These are phyloP conservation scores for Synchiropus splendidus DNA, from an alignment of 2,113 vertebrate species.

Conservation along the genomic window DNA sequence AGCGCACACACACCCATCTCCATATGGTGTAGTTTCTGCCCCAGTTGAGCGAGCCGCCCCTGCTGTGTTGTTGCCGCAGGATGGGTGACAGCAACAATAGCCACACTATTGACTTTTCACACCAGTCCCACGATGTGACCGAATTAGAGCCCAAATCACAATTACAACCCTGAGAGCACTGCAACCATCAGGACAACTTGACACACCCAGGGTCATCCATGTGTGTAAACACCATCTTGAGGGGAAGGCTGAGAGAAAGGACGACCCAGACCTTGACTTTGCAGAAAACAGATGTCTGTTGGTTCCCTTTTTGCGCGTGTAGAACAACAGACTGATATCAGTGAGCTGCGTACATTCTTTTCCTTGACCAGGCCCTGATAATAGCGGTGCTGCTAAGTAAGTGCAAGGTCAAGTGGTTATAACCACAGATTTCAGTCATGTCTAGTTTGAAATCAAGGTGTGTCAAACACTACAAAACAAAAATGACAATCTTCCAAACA, in stretches of 20 bases:
- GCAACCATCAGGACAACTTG: constrained; percentile 9
- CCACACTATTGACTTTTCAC: constrained; percentile 46
- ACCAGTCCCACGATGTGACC: constrained; percentile 32
- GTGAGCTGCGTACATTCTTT: too few relatives aligned
- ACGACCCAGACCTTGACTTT: neutral
- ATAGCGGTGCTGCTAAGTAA: too few relatives aligned
- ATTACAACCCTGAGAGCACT: constrained; percentile 14
- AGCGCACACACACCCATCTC: constrained; percentile 11
- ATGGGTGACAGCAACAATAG: constrained; percentile 23
- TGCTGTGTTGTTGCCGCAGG: constrained; percentile 10
- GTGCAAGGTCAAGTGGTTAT: too few relatives aligned
- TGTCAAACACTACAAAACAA: too few relatives aligned
- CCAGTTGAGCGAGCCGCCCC: constrained; percentile 33
- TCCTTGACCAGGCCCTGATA: too few relatives aligned
- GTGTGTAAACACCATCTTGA: constrained; percentile 23
- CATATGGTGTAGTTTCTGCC: constrained; percentile 46
- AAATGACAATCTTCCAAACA: too few relatives aligned
- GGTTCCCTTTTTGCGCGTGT: too few relatives aligned
- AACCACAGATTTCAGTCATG: too few relatives aligned
- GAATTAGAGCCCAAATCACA: constrained; percentile 41
- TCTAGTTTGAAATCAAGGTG: too few relatives aligned
- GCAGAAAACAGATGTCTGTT: constrained; percentile 17
- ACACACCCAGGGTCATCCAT: constrained; percentile 1
- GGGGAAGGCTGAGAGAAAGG: constrained; percentile 3
- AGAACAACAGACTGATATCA: too few relatives aligned